Percentiles rank a stretch among this genome's conserved stretches.
phyloP scores from a whole-genome alignment of 2,113 vertebrate species.

The Arothron firmamentum region DNA sequence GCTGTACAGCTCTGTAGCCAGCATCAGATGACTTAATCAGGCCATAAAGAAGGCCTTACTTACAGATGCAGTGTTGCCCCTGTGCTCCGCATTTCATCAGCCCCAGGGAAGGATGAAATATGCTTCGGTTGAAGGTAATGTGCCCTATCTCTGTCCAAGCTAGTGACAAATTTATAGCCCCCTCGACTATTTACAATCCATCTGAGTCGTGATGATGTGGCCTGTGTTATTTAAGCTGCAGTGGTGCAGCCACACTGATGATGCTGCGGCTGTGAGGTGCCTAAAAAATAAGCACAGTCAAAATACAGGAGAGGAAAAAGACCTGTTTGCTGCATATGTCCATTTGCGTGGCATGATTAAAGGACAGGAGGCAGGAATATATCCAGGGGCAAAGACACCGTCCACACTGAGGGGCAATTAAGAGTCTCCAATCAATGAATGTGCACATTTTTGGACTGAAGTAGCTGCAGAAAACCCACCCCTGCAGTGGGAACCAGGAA shows the following conservation, averaged over 20 bases:
- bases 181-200: constrained; percentile 71
- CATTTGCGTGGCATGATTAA: too few species aligned
- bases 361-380: too few species aligned
- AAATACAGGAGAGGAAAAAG: not conserved
- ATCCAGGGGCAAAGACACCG: too few species aligned
- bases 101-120: constrained; percentile 72
- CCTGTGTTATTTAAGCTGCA: constrained; percentile 67
- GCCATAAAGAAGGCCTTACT: constrained; percentile 68
- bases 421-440: too few species aligned
- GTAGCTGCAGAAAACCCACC: too few species aligned
- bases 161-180: constrained; percentile 69
- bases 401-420: too few species aligned
- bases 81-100: constrained; percentile 66
- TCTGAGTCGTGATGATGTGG: constrained; percentile 59
- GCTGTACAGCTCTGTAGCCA: constrained; percentile 40
- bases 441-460: too few species aligned
- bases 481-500: too few species aligned
- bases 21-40: constrained; percentile 71
- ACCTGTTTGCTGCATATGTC: constrained; percentile 25
- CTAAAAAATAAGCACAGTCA: constrained; percentile 19
- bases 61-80: constrained; percentile 61
- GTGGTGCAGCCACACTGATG: constrained; percentile 49
- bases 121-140: constrained; percentile 74
- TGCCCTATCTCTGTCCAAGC: constrained; percentile 70
- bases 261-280: constrained; percentile 37